Evolutionary conservation across 2,113 vertebrate species (phyloP).

Genomic region (Eretmochelys imbricata): DNA sequence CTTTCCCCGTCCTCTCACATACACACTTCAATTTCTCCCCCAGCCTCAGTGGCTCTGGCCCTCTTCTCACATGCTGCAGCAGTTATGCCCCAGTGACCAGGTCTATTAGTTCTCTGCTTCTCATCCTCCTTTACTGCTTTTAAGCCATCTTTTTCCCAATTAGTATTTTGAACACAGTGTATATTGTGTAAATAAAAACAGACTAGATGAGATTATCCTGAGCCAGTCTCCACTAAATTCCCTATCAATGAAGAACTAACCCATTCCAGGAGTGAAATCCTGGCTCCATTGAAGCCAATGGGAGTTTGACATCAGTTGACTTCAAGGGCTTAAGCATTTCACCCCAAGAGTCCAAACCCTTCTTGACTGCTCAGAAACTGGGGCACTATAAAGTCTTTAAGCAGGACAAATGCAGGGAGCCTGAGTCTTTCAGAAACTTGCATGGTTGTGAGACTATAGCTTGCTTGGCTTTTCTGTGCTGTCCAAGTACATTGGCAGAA

Average conservation of each 20-base stretch:
- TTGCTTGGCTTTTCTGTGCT: conserved; percentile 34
- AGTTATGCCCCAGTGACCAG: not conserved
- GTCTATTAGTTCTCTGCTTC: not conserved
- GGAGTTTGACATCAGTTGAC: not conserved
- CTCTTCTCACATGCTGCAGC: not conserved
- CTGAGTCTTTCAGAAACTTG: conserved; percentile 15
- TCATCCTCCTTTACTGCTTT: not conserved
- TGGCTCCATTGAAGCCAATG: not conserved
- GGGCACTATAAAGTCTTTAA: not conserved
- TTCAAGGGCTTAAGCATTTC: conserved; percentile 3
- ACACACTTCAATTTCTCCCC: not conserved
- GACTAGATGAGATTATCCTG: not conserved
- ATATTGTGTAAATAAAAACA: not conserved
- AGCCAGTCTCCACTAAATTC: not conserved
- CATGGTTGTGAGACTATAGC: conserved; percentile 11
- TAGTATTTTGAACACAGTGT: not conserved
- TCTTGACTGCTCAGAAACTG: conserved; percentile 37
- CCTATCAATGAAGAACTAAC: not conserved
- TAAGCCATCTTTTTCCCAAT: not conserved
- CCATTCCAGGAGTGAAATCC: not conserved
- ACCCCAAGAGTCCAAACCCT: not conserved
- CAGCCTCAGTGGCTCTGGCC: not conserved
- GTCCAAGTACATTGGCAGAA: conserved; percentile 43
- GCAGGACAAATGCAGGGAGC: not conserved
- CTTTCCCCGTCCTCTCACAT: not conserved